Percentiles rank a stretch among this genome's conserved stretches.
These are phyloP conservation scores for Carapus acus DNA, from an alignment of 2,797 vertebrate species.

Conservation along the genomic window DNA sequence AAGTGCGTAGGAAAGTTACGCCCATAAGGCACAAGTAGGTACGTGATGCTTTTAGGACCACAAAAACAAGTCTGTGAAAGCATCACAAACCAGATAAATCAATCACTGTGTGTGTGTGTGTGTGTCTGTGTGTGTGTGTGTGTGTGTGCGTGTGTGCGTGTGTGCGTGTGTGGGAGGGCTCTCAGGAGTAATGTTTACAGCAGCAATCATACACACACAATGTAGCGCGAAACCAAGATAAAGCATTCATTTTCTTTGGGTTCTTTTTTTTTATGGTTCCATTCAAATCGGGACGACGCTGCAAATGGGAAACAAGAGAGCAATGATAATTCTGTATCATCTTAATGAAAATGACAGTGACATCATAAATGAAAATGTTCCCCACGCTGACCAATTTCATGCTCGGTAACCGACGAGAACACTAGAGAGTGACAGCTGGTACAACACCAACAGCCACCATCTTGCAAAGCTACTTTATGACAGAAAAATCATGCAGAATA, in stretches of 20 bases:
- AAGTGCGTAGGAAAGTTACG: too few species aligned
- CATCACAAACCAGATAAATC: too few species aligned
- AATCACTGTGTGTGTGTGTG: neutral
- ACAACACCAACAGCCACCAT: neutral
- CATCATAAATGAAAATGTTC: neutral
- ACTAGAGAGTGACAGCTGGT: slow-evolving; percentile 1
- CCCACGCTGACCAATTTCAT: neutral
- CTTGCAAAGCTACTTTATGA: too few species aligned
- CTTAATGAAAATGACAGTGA: neutral
- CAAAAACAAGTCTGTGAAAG: slow-evolving; percentile 1
- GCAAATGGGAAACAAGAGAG: neutral
- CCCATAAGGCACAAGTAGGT: too few species aligned
- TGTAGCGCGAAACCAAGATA: slow-evolving; percentile 12
- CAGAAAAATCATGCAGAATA: slow-evolving; percentile 22
- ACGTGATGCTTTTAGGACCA: too few species aligned
- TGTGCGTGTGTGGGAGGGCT: too few species aligned
- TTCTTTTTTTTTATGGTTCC: too few species aligned
- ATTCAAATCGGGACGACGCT: neutral
- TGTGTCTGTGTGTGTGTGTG: neutral
- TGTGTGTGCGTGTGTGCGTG: neutral
- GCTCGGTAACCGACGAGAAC: neutral
- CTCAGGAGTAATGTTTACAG: slow-evolving; percentile 4
- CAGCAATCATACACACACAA: slow-evolving; percentile 19
- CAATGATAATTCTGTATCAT: too few species aligned
- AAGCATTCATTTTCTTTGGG: neutral